Evolutionary conservation across 1,140 invertebrate species (phyloP).

Genomic region (Drosophila miranda): DNA sequence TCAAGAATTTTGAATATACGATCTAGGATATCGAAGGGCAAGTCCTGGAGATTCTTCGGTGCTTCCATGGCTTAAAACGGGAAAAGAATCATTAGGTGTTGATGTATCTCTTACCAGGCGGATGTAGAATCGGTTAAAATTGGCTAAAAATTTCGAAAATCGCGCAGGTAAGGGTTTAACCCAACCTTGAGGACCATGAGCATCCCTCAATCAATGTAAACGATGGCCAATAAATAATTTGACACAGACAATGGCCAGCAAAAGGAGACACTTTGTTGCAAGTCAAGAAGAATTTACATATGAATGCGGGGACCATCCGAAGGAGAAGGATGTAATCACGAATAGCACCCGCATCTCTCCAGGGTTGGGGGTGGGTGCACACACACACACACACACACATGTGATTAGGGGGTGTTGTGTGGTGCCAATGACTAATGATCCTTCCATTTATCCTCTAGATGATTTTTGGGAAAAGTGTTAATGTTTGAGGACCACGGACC

Average conservation of each 20-base stretch:
- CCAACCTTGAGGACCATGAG: too few species aligned
- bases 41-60: too few species aligned
- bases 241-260: slow-evolving; percentile 13
- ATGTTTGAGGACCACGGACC: slow-evolving; percentile 17
- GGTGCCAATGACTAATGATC: slow-evolving; percentile 52
- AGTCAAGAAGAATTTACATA: slow-evolving; percentile 42
- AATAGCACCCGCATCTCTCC: slow-evolving; percentile 9
- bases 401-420: slow-evolving; percentile 20
- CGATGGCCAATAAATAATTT: slow-evolving; percentile 42
- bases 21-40: too few species aligned
- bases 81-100: too few species aligned
- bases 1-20: too few species aligned
- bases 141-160: too few species aligned
- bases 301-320: slow-evolving; percentile 27
- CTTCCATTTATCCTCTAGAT: slow-evolving; percentile 45
- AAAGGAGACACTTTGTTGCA: slow-evolving; percentile 33
- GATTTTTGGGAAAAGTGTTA: slow-evolving; percentile 37
- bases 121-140: too few species aligned
- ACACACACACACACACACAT: slow-evolving; percentile 1
- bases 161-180: too few species aligned
- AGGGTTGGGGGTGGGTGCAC: slow-evolving; percentile 23
- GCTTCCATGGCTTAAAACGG: too few species aligned
- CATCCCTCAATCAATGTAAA: slow-evolving; percentile 19
- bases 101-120: too few species aligned
- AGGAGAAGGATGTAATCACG: slow-evolving; percentile 27